phyloP scores from a whole-genome alignment of 1,140 invertebrate genomes.

The Dysdera silvatica region DNA sequence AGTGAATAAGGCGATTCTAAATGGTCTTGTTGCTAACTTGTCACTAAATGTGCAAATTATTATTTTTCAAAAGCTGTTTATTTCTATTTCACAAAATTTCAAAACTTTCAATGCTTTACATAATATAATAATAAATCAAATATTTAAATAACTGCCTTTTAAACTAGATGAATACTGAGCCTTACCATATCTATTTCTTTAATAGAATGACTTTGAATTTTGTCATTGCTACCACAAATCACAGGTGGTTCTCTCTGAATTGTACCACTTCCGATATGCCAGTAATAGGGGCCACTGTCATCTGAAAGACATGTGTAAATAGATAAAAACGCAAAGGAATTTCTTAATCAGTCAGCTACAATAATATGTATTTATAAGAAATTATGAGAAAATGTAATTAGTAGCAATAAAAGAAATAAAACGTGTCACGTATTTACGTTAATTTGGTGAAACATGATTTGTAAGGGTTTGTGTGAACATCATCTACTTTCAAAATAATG shows the following conservation, averaged over 20 bases:
- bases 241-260: conserved; percentile 84
- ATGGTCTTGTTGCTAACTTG: no score
- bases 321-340: conserved; percentile 8
- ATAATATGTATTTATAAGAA: background rate
- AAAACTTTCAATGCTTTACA: no score
- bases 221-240: conserved; percentile 18
- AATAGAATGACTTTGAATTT: conserved; percentile 1
- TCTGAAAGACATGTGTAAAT: conserved; percentile 53
- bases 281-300: conserved; percentile 88
- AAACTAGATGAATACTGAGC: background rate
- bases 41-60: no score
- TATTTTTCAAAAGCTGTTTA: no score
- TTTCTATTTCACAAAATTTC: no score
- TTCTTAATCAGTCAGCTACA: background rate
- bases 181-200: conserved; percentile 28
- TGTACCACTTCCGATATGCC: conserved; percentile 96
- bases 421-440: background rate
- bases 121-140: no score
- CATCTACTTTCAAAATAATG: no score
- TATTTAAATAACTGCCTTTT: no score
- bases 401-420: background rate
- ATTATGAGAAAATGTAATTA: background rate
- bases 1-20: no score
- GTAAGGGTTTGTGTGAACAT: no score
- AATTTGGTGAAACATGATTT: no score